A percentile compares a stretch with the other conserved stretches of the same genome.
Evolutionary conservation across 1,140 invertebrate genomes (phyloP).

Genomic region (Bombus superbus): DNA sequence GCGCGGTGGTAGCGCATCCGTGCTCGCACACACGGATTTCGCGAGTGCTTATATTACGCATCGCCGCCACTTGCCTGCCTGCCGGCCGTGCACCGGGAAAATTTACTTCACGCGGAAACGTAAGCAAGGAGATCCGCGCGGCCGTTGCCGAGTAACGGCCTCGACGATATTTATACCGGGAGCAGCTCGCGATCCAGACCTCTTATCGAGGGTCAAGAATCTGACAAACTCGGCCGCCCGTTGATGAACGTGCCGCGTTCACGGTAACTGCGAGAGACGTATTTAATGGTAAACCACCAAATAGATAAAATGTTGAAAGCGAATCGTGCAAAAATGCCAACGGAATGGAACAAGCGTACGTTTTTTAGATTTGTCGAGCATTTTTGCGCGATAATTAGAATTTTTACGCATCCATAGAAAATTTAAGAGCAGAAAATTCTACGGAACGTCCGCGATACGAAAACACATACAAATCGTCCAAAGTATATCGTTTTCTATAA

Average conservation of each 20-base stretch:
- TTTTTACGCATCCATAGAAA: no score
- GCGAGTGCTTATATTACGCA: conserved; percentile 19
- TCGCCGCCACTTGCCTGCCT: conserved; percentile 13
- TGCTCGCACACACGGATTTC: background rate
- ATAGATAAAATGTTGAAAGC: background rate
- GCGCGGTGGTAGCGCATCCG: conserved; percentile 53
- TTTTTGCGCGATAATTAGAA: no score
- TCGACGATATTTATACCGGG: conserved; percentile 36
- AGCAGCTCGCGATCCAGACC: conserved; percentile 16
- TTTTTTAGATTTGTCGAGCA: no score
- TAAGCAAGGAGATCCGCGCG: conserved; percentile 55
- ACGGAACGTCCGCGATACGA: no score
- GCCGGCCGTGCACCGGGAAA: conserved; percentile 4
- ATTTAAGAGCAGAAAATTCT: no score
- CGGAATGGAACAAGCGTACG: no score
- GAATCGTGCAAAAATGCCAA: background rate
- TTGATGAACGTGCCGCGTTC: conserved; percentile 49
- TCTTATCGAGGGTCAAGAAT: conserved; percentile 47
- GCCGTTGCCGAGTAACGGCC: conserved; percentile 41
- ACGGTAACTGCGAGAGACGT: conserved; percentile 24
- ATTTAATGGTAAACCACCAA: conserved; percentile 6
- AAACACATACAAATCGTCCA: no score
- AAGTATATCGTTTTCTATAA: no score
- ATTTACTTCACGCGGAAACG: conserved; percentile 64
- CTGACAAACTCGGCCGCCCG: conserved; percentile 39